Evolutionary conservation across 2,888 invertebrate genomes (phyloP).

Genomic region (Oegoconia quadripuncta): DNA sequence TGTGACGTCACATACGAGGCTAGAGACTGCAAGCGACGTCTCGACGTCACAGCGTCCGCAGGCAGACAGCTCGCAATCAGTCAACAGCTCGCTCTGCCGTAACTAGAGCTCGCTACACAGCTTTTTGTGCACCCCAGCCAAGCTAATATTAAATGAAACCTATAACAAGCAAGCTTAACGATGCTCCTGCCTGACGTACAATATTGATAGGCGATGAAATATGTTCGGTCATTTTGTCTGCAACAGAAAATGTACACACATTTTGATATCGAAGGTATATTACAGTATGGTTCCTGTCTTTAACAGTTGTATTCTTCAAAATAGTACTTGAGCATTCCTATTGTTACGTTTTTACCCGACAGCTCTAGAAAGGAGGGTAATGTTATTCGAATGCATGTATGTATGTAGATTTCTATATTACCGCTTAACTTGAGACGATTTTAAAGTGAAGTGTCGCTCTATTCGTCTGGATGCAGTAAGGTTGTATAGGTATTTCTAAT

Average conservation of each 20-base stretch:
- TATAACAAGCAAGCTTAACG: slow-evolving; percentile 35
- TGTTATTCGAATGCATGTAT: too few relatives aligned
- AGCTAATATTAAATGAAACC: slow-evolving; percentile 27
- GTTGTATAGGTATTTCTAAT: too few relatives aligned
- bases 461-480: too few relatives aligned
- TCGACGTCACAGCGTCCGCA: slow-evolving; percentile 11
- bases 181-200: slow-evolving; percentile 32
- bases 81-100: slow-evolving; percentile 38
- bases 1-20: too few relatives aligned
- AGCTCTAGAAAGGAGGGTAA: too few relatives aligned
- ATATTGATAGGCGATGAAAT: slow-evolving; percentile 41
- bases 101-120: slow-evolving; percentile 21
- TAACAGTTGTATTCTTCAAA: too few relatives aligned
- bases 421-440: too few relatives aligned
- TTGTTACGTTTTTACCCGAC: too few relatives aligned
- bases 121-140: slow-evolving; percentile 32
- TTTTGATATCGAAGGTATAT: slow-evolving; percentile 44
- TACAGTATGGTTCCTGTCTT: too few relatives aligned
- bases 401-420: too few relatives aligned
- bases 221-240: slow-evolving; percentile 47
- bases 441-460: too few relatives aligned
- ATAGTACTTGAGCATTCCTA: too few relatives aligned
- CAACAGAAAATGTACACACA: slow-evolving; percentile 36
- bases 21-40: background rate
- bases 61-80: slow-evolving; percentile 37